Evolutionary conservation across 1,140 invertebrate species (phyloP).

Genomic region (Penaeus vannamei): DNA sequence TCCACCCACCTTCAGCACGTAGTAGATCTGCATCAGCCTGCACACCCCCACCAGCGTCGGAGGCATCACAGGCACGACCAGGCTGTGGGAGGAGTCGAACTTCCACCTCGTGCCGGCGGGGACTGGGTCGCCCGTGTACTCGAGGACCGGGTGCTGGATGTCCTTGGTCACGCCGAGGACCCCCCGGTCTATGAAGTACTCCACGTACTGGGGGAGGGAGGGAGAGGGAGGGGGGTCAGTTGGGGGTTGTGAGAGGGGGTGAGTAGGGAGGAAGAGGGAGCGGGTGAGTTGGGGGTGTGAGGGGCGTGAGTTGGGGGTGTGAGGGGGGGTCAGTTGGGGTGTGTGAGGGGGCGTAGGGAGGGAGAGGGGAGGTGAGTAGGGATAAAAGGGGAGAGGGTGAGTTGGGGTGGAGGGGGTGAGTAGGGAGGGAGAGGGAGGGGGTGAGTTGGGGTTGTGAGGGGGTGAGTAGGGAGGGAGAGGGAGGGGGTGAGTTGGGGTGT

Average conservation of each 20-base stretch:
- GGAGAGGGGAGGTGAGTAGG: constrained; percentile 7
- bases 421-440: not conserved
- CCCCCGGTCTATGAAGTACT: constrained; percentile 87
- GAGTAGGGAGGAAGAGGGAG: not conserved
- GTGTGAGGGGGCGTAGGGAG: no score
- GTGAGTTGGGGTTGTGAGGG: no score
- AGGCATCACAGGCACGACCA: constrained; percentile 85
- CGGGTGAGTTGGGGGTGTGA: not conserved
- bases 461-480: not conserved
- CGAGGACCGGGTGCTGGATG: constrained; percentile 80
- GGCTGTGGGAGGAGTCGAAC: constrained; percentile 78
- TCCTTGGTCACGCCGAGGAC: constrained; percentile 84
- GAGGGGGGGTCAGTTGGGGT: no score
- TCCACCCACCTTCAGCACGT: constrained; percentile 80
- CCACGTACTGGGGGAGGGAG: constrained; percentile 77
- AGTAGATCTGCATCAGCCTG: constrained; percentile 85
- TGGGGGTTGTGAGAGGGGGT: not conserved
- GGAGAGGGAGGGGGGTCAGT: not conserved
- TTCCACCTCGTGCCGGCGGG: constrained; percentile 77
- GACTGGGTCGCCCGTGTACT: constrained; percentile 80
- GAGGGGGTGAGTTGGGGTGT: constrained; percentile 11
- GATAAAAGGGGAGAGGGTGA: constrained; percentile 5
- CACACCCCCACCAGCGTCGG: constrained; percentile 84
- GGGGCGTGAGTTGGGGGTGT: no score
- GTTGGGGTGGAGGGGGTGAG: not conserved